Percentiles rank a stretch among this genome's conserved stretches.
These are phyloP conservation scores for Cryptotis parvus DNA, from an alignment of 2,113 vertebrate genomes.

Conservation along the genomic window DNA sequence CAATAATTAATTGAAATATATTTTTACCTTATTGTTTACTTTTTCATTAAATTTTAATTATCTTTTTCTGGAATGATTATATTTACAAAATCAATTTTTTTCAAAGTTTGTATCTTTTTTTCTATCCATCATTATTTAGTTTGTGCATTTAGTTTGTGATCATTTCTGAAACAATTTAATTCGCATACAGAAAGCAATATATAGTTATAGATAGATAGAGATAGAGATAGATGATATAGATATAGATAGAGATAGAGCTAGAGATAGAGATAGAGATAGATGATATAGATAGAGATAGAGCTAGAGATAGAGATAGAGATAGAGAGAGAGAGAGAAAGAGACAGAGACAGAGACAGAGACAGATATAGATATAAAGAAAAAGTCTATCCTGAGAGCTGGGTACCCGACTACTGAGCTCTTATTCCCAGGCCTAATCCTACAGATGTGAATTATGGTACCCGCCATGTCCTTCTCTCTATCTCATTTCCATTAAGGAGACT, in stretches of 20 bases:
- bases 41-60: conserved; percentile 24
- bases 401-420: no score
- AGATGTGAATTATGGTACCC: no score
- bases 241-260: no score
- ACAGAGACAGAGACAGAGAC: no score
- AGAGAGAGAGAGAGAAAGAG: no score
- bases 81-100: background rate
- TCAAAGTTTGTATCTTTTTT: conserved; percentile 36
- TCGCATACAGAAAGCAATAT: background rate
- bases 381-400: no score
- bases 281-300: no score
- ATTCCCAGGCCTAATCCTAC: background rate
- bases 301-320: no score
- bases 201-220: no score
- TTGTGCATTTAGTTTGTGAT: background rate
- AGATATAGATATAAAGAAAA: no score
- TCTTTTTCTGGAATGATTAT: background rate
- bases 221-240: no score
- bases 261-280: no score
- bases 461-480: background rate
- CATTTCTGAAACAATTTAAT: background rate
- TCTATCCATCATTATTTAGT: background rate
- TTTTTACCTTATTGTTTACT: background rate
- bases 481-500: background rate
- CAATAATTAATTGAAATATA: conserved; percentile 25